Evolutionary conservation across 2,888 invertebrate genomes (phyloP), one percentile per base, ranked within the genome.

Genomic region (Drosophila helvetica): DNA sequence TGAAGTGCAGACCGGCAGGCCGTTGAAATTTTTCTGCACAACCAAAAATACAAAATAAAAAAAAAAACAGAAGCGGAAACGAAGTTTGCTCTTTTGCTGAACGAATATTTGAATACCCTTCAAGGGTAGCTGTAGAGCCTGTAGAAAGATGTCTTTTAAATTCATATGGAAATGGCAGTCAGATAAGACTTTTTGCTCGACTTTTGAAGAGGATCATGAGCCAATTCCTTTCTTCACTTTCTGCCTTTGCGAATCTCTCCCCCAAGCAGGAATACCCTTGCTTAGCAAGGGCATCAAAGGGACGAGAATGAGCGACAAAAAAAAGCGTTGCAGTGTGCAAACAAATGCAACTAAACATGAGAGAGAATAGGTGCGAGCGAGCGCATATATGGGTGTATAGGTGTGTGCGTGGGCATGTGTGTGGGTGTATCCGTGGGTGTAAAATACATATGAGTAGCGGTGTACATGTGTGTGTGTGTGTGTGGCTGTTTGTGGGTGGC

Each of bases 1-100:
- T 75, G 66, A 73, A 83, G 86, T 73, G 75, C 60, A 60, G 48
- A 59, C 56, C 45, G 58, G 72, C 22, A 22, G 5, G 22, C 65
- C 63, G 62, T 53, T 80, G 60, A 79, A 86, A 73, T 65, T 84
- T 75, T 64, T 70, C 76, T 71, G 85, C 68, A 66, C 64, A 55
- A 43, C 62, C 74, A 48, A 56, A 64, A 79, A 68, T 48, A 10
- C 6, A 38, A 25, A 58, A 56, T 7, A 38, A 60, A 48, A 59
- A 66, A 27, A 6, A 12, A 3, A n/a, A 7, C 9, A 50, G 58
- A n/a, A n/a, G n/a, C n/a, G n/a, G 18, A 5, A 48, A 50, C 25
- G 42, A 42, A 12, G 38, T 0, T 7, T 2, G 2, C 0, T 22
- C 22, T 3, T 22, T 22, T 0, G 3, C 22, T 22, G 6, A 38